Evolutionary conservation across 2,113 vertebrate species (phyloP).

Genomic region (Peromyscus polionotus): DNA sequence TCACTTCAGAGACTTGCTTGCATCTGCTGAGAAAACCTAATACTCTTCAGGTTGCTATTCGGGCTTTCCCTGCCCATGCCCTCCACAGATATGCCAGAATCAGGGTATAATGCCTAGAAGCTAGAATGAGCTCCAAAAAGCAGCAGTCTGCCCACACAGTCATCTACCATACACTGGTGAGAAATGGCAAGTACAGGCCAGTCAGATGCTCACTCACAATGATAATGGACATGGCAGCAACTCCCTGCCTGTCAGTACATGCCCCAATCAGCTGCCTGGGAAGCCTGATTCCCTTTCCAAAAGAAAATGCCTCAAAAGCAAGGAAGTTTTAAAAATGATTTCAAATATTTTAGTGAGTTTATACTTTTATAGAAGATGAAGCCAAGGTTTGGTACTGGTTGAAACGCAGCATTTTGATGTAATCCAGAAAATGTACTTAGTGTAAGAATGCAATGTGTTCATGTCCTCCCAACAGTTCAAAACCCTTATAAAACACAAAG

Average conservation of each 20-base stretch:
- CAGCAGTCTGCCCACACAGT: neutral
- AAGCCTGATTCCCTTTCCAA: neutral
- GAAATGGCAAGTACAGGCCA: neutral
- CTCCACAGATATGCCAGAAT: neutral
- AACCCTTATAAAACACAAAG: constrained; percentile 45
- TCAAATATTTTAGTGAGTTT: constrained; percentile 55
- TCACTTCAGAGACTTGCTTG: constrained; percentile 47
- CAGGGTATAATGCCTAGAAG: neutral
- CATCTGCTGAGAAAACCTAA: constrained; percentile 41
- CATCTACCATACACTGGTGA: neutral
- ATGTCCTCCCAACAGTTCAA: constrained; percentile 1
- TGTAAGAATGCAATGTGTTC: constrained; percentile 9
- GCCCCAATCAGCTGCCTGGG: neutral
- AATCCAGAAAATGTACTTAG: neutral
- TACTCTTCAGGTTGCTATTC: neutral
- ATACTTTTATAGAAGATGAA: constrained; percentile 37
- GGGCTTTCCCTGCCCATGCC: neutral
- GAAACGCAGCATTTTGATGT: constrained; percentile 28
- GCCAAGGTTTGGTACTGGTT: constrained; percentile 48
- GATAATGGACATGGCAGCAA: neutral
- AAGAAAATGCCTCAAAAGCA: constrained; percentile 11
- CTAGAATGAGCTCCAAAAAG: neutral
- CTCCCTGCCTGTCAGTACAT: neutral
- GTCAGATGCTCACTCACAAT: neutral
- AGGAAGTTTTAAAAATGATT: constrained; percentile 46